Evolutionary conservation across 2,888 invertebrate genomes (phyloP), one percentile per base, ranked within the genome.

Genomic region (Charanyca ferruginea): DNA sequence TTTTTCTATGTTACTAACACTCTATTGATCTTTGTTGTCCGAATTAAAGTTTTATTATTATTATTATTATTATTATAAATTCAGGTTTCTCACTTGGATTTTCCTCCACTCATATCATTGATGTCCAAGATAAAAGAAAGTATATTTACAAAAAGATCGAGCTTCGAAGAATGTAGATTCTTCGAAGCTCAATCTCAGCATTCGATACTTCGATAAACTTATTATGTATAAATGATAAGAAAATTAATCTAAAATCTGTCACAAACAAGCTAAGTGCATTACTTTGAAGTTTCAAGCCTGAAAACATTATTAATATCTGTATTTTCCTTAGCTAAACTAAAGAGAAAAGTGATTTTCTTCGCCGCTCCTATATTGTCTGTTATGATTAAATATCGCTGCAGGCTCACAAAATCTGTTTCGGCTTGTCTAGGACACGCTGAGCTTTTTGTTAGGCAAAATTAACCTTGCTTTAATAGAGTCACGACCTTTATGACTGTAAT

Each of bases 331-430:
- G 16, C 55, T 66, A 73, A 72, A 66, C 23, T 52, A 13, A 47
- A 60, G 59, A 45, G 28, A 23, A 72, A 73, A 32, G 42, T 35
- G 35, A 55, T 73, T 72, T 55, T 60, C 59, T 28, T 63, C 54
- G 1, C 7, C 28, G 35, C 55, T 42, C 22, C 54, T 42, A 28
- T 35, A 42, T 45, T 72, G 66, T 59, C 66, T 55, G 41, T 11
- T 52, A 52, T 52, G 22, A 73, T 72, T 66, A 73, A 73, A 73
- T 73, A 66, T 66, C 18, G 28, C 42, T 60, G 4, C 52, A 47
- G 13, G 35, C 59, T 51, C 2, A 44, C 55, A 52, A 48, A 72
- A 44, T 35, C 44, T 38, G 35, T 45, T 71, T 18, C 35, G 35
- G 16, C 47, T 38, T 52, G 23, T 60, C 42, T 66, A 32, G 9